Evolutionary conservation across 2,888 invertebrate species (phyloP), one percentile per base, ranked within the genome.

Genomic region (Lasioglossum leucozonium): DNA sequence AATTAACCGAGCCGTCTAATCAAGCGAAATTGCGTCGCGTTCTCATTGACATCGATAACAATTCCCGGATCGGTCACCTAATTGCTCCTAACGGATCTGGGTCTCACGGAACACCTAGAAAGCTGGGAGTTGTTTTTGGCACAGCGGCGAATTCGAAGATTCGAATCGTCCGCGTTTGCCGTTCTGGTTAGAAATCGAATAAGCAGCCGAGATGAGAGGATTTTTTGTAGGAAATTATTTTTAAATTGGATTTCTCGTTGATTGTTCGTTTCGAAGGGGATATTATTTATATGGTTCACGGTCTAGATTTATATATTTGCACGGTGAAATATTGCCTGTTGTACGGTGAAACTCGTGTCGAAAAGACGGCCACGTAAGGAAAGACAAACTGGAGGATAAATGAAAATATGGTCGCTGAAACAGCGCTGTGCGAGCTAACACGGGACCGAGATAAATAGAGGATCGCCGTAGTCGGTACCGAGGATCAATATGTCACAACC

Each of bases 401-500:
- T 88, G 72, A 83, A 83, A 87, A 84, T 82, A 78, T 79, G 73
- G 58, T 26, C 26, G 72, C 62, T 77, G 37, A 79, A 87, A 86
- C 77, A 77, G 79, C 78, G 77, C 75, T 71, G 72, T 51, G 42
- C 71, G 72, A 76, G 79, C 51, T 51, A 83, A 55, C 40, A 75
- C 26, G 47, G 16, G 71, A 79, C 72, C 67, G 78, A 87, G 84
- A 89, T 75, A 78, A 86, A 81, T 76, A 85, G 85, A 91, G 85
- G 88, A 91, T 91, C 86, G 83, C 81, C 81, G 75, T 85, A 87
- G 89, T 87, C 88, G 69, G 83, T 91, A 90, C 84, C 79, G 71
- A 88, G 88, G 88, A 91, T 91, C 89, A 90, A 91, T 91, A 91
- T 87, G 78, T 88, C 86, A 91, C 87, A 79, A 87, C 83, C 79